Evolutionary conservation across 2,888 invertebrate species (phyloP), one percentile per base, ranked within the genome.

Genomic region (Schizotus pectinicornis): DNA sequence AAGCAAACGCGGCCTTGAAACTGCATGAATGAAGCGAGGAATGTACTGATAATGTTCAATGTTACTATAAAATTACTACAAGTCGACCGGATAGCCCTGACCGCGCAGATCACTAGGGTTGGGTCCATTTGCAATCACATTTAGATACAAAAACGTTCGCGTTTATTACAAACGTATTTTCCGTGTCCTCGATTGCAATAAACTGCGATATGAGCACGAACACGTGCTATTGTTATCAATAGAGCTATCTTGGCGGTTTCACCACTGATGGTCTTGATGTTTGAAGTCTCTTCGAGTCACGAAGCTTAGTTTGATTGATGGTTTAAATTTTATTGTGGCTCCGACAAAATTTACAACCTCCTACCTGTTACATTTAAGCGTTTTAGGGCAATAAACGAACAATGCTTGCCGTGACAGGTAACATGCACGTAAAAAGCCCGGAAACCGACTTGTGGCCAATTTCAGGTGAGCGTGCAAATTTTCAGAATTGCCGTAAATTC

Each of bases 1-100:
- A 59, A 47, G 55, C 52, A 64, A 56, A 63, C 49, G 22, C 56
- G 47, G 56, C 66, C 66, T 67, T 64, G 64, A 60, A 51, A 54
- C 39, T 43, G 37, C 56, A 59, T 64, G 63, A 67, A 64, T 64
- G 64, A 55, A 59, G 38, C 43, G 62, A 41, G 54, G 57, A 62
- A 53, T 61, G 33, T 51, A 42, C 41, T 55, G 59, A 56, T 57
- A 61, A 60, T 22, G 22, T 22, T 22, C 22, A 58, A 51, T 56
- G 52, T 56, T 61, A 61, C 48, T 56, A 61, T 53, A 58, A 59
- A 61, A 59, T 57, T 58, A 56, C 49, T 53, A 57, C 54, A 50
- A 37, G 45, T 51, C 49, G 36, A 50, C 56, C 50, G 39, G 59
- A 47, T 54, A 57, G 59, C 65, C 65, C 63, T 63, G 65, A 45